These are phyloP conservation scores for Lepidurus arcticus DNA, from an alignment of 1,140 invertebrate genomes.

Conservation along the genomic window DNA sequence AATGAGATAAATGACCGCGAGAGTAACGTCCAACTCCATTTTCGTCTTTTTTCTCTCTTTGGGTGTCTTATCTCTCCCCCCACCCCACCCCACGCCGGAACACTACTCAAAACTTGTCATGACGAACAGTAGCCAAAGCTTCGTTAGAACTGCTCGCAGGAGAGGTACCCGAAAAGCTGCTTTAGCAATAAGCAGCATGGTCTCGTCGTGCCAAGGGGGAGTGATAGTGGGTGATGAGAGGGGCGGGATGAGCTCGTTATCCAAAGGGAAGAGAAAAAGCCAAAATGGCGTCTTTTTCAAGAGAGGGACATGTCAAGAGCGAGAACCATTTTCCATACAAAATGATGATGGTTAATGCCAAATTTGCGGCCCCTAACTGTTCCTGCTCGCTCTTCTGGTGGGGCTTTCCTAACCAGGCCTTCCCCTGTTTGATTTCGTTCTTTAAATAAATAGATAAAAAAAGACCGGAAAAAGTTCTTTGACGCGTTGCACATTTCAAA, in stretches of 20 bases:
- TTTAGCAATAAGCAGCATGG: constrained; percentile 19
- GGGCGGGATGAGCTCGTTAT: constrained; percentile 17
- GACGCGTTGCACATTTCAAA: neutral
- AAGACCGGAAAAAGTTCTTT: too few species aligned
- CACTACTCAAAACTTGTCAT: neutral
- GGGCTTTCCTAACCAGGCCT: too few species aligned
- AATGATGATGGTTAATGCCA: constrained; percentile 19
- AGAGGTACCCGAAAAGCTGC: neutral
- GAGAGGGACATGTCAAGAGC: constrained; percentile 16
- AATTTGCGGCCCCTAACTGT: neutral
- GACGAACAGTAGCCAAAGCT: neutral
- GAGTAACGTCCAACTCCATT: constrained; percentile 6
- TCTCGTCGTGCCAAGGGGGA: constrained; percentile 13
- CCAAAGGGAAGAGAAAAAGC: constrained; percentile 4
- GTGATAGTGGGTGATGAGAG: constrained; percentile 18
- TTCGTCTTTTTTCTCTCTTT: neutral
- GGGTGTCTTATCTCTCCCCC: neutral
- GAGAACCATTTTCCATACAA: constrained; percentile 13
- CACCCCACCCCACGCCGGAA: neutral
- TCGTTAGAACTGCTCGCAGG: neutral
- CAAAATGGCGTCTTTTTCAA: constrained; percentile 22
- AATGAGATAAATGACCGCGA: constrained; percentile 9
- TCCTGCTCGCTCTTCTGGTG: neutral
- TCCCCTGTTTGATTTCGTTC: too few species aligned
- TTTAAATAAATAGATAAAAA: too few species aligned